Base-by-base conservation (phyloP, 2,113 vertebrate genomes). In the Eclectus roratus region DNA sequence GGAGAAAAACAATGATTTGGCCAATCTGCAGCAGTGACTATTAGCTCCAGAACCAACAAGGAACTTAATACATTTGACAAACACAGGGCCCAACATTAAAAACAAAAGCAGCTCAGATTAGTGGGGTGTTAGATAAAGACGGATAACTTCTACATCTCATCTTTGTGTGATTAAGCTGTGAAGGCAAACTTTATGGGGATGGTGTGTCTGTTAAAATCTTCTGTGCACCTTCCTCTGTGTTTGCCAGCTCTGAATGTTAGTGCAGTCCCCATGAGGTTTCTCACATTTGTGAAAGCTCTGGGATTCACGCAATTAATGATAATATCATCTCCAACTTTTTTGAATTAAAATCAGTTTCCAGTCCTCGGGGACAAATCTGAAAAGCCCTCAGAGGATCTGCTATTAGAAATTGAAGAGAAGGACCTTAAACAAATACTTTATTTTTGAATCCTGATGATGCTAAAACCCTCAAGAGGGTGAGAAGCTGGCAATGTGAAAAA, bases 371-470 rank as follows among this genome's bases (percentile, higher is more conserved):
- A 66, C 53, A 66, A 91, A 64, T 63, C 58, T 91, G 79, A 73
- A 85, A 85, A 85, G 11, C 68, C 71, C n/a, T 50, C 31, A 73
- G 72, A 90, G 76, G 37, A 80, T 76, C 63, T 81, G 44, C 78
- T 81, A 31, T 64, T 82, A 80, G 58, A 77, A 94, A 80, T 9
- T 43, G 76, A 72, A 80, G 66, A 89, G 68, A 56, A 82, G 55
- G 25, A 52, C 83, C 58, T 83, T 13, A 13, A 49, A 55, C 39
- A 88, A 93, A 80, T 41, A 28, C 17, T 87, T 88, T 71, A 66
- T 93, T 86, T 94, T 96, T 77, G 90, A 88, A 85, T 72, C 76
- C 82, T 77, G 41, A 24, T 19, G 80, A 85, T 31, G 39, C 41
- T 88, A 61, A 80, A 41, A 56, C 63, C 65, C 50, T 82, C 18